These are phyloP conservation scores for Phytoseiulus persimilis DNA, from an alignment of 2,888 invertebrate species.

Conservation along the genomic window DNA sequence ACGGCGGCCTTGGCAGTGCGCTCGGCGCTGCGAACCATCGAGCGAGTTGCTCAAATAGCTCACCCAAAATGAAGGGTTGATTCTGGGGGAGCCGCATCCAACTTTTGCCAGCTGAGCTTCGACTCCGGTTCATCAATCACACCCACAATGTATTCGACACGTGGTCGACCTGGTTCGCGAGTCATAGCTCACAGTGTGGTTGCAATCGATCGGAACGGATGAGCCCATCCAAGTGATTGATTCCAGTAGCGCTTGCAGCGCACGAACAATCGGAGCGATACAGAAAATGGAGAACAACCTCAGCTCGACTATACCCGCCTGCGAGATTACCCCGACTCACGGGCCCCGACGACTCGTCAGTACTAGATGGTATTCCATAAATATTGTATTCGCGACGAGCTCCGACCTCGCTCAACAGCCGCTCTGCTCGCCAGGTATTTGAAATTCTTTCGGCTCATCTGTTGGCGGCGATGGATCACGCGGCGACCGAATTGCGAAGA, in stretches of 20 bases:
- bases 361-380: background rate
- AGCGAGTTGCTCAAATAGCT: background rate
- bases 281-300: too few relatives aligned
- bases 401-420: background rate
- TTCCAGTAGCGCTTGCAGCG: too few relatives aligned
- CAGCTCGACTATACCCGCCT: too few relatives aligned
- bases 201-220: background rate
- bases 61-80: background rate
- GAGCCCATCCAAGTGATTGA: too few relatives aligned
- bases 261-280: too few relatives aligned
- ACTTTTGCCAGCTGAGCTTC: background rate
- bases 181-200: background rate
- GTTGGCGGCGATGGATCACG: background rate
- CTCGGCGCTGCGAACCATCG: background rate
- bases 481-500: background rate
- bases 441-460: background rate
- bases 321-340: background rate
- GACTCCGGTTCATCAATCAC: background rate
- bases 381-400: background rate
- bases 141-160: too few relatives aligned
- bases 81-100: background rate
- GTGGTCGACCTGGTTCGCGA: background rate
- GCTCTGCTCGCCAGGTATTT: background rate
- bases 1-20: background rate
- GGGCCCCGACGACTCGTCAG: background rate